A percentile compares a stretch with the other conserved stretches of the same genome.
These are phyloP conservation scores for Oreonectes daqikongensis DNA, from an alignment of 2,797 vertebrate species.

Conservation along the genomic window DNA sequence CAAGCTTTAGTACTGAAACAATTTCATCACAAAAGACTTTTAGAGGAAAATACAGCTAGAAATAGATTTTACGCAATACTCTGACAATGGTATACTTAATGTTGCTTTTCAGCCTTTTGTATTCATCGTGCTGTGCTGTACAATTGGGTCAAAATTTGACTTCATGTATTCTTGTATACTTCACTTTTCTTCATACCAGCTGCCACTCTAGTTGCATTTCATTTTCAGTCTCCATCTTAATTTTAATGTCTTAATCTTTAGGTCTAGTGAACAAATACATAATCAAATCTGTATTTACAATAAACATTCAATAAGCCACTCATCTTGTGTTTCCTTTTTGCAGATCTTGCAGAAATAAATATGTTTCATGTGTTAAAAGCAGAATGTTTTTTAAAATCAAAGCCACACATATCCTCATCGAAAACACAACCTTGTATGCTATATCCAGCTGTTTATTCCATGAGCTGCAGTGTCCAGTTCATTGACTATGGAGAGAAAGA, in stretches of 20 bases:
- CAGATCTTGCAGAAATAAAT: no score
- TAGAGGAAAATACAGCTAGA: neutral
- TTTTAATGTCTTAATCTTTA: no score
- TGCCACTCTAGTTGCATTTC: neutral
- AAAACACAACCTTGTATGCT: neutral
- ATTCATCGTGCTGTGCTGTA: neutral
- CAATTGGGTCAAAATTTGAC: neutral
- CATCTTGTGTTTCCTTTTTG: no score
- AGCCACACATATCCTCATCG: conserved; percentile 5
- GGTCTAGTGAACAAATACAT: neutral
- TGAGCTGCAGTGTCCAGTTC: conserved; percentile 22
- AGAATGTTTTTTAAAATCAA: neutral
- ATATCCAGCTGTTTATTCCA: conserved; percentile 8
- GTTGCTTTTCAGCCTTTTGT: neutral
- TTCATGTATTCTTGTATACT: neutral
- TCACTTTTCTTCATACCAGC: neutral
- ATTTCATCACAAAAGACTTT: neutral
- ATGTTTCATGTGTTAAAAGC: no score
- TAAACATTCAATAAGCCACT: neutral
- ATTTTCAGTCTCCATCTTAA: neutral
- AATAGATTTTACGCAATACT: neutral
- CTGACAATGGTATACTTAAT: neutral
- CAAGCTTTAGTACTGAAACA: neutral
- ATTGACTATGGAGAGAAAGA: conserved; percentile 10
- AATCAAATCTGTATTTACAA: no score